Percentiles rank a stretch among this genome's conserved stretches.
Evolutionary conservation across 2,113 vertebrate species (phyloP).

Genomic region (Halichoerus grypus): DNA sequence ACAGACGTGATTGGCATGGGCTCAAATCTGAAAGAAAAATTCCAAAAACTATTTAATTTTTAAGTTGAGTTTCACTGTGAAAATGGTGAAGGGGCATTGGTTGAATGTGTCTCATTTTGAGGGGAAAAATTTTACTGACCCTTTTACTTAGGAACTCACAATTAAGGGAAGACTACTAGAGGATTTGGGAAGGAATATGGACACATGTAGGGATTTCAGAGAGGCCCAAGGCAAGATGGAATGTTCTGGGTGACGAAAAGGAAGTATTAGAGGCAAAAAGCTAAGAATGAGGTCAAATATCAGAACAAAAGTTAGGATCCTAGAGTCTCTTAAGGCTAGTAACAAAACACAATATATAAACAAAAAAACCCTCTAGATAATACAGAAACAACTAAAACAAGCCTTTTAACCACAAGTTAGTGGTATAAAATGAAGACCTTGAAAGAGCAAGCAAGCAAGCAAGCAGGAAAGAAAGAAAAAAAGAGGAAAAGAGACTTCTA

Average conservation of each 20-base stretch:
- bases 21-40: neutral
- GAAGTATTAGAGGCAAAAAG: neutral
- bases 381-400: neutral
- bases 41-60: constrained; percentile 23
- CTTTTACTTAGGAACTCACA: constrained; percentile 8
- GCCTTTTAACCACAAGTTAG: neutral
- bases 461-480: neutral
- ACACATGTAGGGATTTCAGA: constrained; percentile 14
- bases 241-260: neutral
- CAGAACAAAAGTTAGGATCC: neutral
- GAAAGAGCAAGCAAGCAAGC: neutral
- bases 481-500: neutral
- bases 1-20: neutral
- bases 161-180: neutral
- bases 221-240: neutral
- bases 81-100: neutral
- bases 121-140: neutral
- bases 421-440: constrained; percentile 3
- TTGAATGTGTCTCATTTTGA: constrained; percentile 12
- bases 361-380: neutral
- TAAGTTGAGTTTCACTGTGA: constrained; percentile 33
- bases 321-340: neutral
- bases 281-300: constrained; percentile 36
- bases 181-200: neutral
- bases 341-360: neutral